Base-by-base conservation (phyloP, 2,888 invertebrate species). In the Mactromeris polynyma region DNA sequence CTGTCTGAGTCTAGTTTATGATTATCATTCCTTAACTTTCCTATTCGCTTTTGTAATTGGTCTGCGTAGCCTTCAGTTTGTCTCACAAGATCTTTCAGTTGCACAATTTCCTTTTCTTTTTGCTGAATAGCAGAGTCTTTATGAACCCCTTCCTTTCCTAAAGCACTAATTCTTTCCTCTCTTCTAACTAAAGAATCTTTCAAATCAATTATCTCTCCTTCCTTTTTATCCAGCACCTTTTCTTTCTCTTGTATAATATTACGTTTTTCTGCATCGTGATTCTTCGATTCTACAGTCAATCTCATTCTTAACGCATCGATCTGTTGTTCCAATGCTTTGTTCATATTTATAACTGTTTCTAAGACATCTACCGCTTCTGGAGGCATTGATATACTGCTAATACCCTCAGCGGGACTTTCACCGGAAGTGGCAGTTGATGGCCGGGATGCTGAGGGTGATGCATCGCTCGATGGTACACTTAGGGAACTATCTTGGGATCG, bases 61-160 rank as follows among this genome's bases (percentile, higher is more conserved):
- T 93, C 90, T 77, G 95, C 94, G 82, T 94, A 94, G 21, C 93
- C 93, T 88, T 95, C 94, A 0, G 95, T 94, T 89, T 94, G 93
- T 81, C 92, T 89, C 11, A 95, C 94, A 42, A 95, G 87, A 38
- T 90, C 89, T 91, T 93, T 94, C 26, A 95, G 89, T 81, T 94
- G 92, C 21, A 89, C 89, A 46, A 95, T 93, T 89, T 95, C 95
- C 21, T 88, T 89, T 58, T 93, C 92, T 83, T 94, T 95, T 31
- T 86, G 92, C 38, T 92, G 79, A 38, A 95, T 93, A n/a, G 92
- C 86, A 38, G 83, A 82, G 83, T 94, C 94, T 80, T 94, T 94
- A 81, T 93, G 93, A 36, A 91, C 91, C 11, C 91, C 90, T 19
- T 91, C 90, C 78, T 87, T 90, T 11, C 91, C 91, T 64, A 95